phyloP scores from a whole-genome alignment of 1,140 invertebrate species.

The Drosophila kanapiae region DNA sequence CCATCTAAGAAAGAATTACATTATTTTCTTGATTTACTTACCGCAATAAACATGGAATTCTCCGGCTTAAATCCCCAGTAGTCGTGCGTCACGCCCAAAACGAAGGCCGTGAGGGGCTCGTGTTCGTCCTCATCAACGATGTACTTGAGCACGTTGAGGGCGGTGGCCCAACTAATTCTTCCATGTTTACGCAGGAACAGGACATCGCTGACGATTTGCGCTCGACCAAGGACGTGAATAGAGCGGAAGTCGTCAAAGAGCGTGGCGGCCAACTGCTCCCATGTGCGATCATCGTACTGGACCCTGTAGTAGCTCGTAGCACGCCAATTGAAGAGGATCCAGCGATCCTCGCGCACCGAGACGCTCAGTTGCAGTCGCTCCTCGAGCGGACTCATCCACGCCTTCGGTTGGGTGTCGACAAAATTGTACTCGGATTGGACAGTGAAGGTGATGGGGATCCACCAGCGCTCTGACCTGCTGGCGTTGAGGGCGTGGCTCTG shows the following conservation, averaged over 20 bases:
- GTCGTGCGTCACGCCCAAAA: conserved; percentile 37
- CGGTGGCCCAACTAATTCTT: conserved; percentile 7
- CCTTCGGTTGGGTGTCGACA: conserved; percentile 86
- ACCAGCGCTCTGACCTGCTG: conserved; percentile 81
- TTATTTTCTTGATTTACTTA: neutral
- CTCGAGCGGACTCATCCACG: conserved; percentile 86
- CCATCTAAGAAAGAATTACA: neutral
- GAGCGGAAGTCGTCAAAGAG: conserved; percentile 85
- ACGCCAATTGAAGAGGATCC: conserved; percentile 88
- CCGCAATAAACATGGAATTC: conserved; percentile 26
- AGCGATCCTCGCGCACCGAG: conserved; percentile 81
- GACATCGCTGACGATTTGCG: conserved; percentile 92
- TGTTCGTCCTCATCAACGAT: conserved; percentile 45
- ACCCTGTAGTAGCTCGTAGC: conserved; percentile 89
- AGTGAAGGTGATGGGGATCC: conserved; percentile 88
- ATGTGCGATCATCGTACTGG: conserved; percentile 90
- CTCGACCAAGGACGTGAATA: conserved; percentile 90
- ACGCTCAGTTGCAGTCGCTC: conserved; percentile 65
- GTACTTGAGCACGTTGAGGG: conserved; percentile 44
- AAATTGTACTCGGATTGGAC: conserved; percentile 87
- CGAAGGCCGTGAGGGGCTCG: conserved; percentile 42
- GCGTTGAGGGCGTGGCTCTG: conserved; percentile 85
- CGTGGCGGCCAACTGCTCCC: conserved; percentile 87
- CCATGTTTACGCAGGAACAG: conserved; percentile 86
- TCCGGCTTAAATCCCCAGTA: conserved; percentile 42